Evolutionary conservation across 2,888 invertebrate genomes (phyloP).

Genomic region (Tenthredo amoena): DNA sequence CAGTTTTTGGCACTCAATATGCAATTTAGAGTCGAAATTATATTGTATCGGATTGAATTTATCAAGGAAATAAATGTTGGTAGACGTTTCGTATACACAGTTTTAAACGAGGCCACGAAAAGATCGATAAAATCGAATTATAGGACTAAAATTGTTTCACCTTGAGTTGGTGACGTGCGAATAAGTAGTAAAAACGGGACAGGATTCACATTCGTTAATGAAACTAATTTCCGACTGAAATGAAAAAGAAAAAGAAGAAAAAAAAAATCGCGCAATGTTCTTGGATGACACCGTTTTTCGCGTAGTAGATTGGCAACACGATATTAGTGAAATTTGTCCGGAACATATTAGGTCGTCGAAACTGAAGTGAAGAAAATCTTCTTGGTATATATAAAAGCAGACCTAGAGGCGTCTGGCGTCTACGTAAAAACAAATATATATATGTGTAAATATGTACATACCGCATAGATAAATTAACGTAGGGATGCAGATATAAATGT

Average conservation of each 20-base stretch:
- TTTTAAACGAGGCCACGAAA: conserved; percentile 3
- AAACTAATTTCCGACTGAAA: not conserved
- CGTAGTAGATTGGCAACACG: not conserved
- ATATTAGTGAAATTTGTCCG: conserved; percentile 6
- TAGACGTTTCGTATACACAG: not conserved
- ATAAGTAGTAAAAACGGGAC: not conserved
- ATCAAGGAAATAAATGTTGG: not conserved
- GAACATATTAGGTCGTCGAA: conserved; percentile 19
- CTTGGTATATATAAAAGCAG: not conserved
- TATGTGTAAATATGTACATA: not conserved
- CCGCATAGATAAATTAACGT: not conserved
- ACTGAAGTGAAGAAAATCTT: not conserved
- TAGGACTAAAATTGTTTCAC: not conserved
- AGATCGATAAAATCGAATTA: conserved; percentile 44
- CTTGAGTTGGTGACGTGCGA: not conserved
- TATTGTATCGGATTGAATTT: not conserved
- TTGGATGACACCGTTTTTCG: not conserved
- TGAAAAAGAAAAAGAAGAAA: not conserved
- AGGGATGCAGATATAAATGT: not conserved
- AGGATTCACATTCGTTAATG: conserved; percentile 12
- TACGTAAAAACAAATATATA: conserved; percentile 17
- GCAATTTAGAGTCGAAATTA: not conserved
- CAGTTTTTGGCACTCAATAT: not conserved
- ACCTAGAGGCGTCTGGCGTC: not conserved
- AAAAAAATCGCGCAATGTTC: not conserved